These are phyloP conservation scores for Crioceris asparagi DNA, from an alignment of 2,888 invertebrate genomes.

Conservation along the genomic window DNA sequence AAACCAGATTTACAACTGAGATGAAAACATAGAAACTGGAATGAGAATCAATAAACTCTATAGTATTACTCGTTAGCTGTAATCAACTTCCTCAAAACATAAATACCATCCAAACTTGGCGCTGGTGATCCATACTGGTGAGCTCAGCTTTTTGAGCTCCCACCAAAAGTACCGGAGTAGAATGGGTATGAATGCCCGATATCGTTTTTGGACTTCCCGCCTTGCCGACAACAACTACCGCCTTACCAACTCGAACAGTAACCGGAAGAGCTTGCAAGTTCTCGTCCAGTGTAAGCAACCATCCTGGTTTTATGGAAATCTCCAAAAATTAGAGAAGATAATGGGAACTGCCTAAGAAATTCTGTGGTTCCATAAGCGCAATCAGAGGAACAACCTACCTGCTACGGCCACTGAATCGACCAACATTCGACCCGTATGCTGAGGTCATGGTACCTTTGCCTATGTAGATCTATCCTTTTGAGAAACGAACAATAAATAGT, in stretches of 20 bases:
- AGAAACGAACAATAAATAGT: constrained; percentile 92
- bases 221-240: constrained; percentile 97
- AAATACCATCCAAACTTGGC: constrained; percentile 96
- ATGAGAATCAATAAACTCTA: no score
- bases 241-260: constrained; percentile 84
- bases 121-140: constrained; percentile 89
- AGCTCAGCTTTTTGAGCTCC: constrained; percentile 94
- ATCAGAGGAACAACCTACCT: constrained; percentile 44
- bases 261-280: constrained; percentile 83
- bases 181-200: constrained; percentile 98
- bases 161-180: constrained; percentile 91
- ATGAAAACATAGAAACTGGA: no score
- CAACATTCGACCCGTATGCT: constrained; percentile 90
- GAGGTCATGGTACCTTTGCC: constrained; percentile 98
- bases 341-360: constrained; percentile 73
- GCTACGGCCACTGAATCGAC: constrained; percentile 91
- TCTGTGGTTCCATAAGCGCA: constrained; percentile 30
- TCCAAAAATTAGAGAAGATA: constrained; percentile 89
- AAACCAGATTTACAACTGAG: no score
- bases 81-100: constrained; percentile 69
- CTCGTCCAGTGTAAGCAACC: constrained; percentile 95
- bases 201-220: constrained; percentile 99
- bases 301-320: constrained; percentile 95
- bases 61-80: constrained; percentile 6
- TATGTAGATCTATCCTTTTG: constrained; percentile 92